These are phyloP conservation scores for Eleginops maclovinus DNA, from an alignment of 2,113 vertebrate genomes.

Conservation along the genomic window DNA sequence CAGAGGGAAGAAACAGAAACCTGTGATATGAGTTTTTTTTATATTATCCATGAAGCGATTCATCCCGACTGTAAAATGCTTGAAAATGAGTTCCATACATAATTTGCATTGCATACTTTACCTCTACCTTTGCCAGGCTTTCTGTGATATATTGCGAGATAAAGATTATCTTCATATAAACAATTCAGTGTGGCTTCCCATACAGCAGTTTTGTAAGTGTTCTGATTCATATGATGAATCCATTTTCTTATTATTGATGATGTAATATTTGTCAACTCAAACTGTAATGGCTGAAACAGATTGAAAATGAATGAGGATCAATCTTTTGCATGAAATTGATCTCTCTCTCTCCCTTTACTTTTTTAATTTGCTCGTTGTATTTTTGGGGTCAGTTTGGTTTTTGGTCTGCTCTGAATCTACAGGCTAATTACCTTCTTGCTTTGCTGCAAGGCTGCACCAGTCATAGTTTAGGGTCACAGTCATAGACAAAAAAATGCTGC, in stretches of 20 bases:
- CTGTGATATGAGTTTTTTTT: neutral
- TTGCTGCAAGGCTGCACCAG: too few species aligned
- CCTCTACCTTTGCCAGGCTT: slow-evolving; percentile 3
- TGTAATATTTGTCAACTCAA: neutral
- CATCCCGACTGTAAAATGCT: neutral
- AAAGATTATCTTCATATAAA: neutral
- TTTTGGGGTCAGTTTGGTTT: too few species aligned
- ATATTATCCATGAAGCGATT: neutral
- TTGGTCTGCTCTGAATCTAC: too few species aligned
- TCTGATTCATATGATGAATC: neutral
- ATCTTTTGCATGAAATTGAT: neutral
- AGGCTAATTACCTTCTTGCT: too few species aligned
- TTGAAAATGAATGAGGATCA: neutral
- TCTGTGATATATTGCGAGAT: slow-evolving; percentile 2
- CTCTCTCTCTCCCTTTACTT: too few species aligned
- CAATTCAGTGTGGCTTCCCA: neutral
- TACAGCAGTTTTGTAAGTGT: neutral
- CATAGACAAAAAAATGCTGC: too few species aligned
- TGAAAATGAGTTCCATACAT: slow-evolving; percentile 27
- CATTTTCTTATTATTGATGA: neutral
- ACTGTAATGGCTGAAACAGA: neutral
- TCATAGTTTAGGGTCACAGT: too few species aligned
- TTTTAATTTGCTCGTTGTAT: too few species aligned
- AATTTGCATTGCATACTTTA: slow-evolving; percentile 1
- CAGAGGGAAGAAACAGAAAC: neutral